A percentile compares a stretch with the other conserved stretches of the same genome.
Conservation (phyloP, 2,113 vertebrate species). For the Trogon surrucura region DNA sequence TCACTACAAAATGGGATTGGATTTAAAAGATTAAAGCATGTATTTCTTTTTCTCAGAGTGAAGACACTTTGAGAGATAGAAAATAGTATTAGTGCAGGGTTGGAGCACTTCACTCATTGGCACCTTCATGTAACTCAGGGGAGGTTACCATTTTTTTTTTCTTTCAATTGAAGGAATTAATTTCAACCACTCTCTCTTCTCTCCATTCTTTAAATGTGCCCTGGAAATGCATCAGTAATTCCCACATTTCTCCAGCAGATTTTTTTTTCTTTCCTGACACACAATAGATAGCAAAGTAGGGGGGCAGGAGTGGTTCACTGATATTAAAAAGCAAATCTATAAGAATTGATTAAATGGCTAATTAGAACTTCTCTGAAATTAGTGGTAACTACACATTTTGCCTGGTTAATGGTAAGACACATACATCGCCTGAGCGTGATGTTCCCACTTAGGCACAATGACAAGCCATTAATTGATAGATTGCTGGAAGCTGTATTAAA, state of each 20-base stretch:
- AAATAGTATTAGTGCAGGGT: neutral
- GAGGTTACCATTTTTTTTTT: neutral
- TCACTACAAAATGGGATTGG: neutral
- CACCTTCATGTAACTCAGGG: neutral
- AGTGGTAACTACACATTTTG: neutral
- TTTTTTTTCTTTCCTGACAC: neutral
- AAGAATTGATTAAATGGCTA: conserved; percentile 13
- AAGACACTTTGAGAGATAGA: neutral
- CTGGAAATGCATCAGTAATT: conserved; percentile 18
- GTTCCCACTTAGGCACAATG: neutral
- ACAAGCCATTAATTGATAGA: conserved; percentile 19
- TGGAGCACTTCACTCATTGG: neutral
- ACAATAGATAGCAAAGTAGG: neutral
- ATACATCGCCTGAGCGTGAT: neutral
- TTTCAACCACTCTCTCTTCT: neutral
- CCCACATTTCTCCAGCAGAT: neutral
- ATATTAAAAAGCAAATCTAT: neutral
- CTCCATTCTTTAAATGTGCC: neutral
- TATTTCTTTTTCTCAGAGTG: neutral
- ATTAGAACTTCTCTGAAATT: conserved; percentile 14
- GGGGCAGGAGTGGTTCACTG: neutral
- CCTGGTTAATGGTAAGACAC: neutral
- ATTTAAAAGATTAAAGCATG: neutral
- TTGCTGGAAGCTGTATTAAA: conserved; percentile 14
- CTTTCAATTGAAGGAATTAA: neutral